Evolutionary conservation across 2,113 vertebrate genomes (phyloP), one percentile per base, ranked within the genome.

Genomic region (Cyprinodon brontotheroides): DNA sequence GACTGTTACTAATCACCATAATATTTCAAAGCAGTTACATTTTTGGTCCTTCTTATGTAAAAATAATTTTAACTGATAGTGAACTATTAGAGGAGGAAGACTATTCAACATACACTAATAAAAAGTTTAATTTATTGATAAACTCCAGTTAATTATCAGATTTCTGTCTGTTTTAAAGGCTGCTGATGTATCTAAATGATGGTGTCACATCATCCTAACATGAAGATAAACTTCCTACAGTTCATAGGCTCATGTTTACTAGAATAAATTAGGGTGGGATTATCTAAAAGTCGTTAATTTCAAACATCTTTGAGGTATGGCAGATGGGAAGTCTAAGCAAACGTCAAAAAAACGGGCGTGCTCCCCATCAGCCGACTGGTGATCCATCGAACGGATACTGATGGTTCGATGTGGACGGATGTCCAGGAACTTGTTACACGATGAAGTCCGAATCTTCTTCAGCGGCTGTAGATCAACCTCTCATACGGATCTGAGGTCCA

Each of bases 251-350:
- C 17, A 7, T n/a, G 2, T 57, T 20, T 57, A 8, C 7, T n/a
- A 20, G 4, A n/a, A 57, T 57, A n/a, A 57, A 57, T 57, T n/a
- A 57, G 20, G 9, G 50, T 7, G 7, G 20, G 50, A 20, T 10
- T 0, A 57, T 57, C 20, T 10, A 57, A 9, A n/a, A 57, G 20
- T 57, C 50, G n/a, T 57, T 15, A 20, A 57, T n/a, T 9, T 9
- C n/a, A 57, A 57, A 57, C 17, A 74, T 50, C 48, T 60, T 57
- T 72, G 69, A 88, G 75, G 72, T 79, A 74, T 40, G 17, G 39
- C 10, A 75, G 15, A 53, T 68, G 41, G 59, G 22, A 57, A 45
- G 43, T 45, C 43, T 11, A 11, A 45, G 43, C 43, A 45, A 20
- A 57, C 2, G 17, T 57, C 50, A 20, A 45, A 57, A 57, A 57